These are phyloP conservation scores for Neodiprion lecontei DNA, from an alignment of 1,140 invertebrate species.

Conservation along the genomic window DNA sequence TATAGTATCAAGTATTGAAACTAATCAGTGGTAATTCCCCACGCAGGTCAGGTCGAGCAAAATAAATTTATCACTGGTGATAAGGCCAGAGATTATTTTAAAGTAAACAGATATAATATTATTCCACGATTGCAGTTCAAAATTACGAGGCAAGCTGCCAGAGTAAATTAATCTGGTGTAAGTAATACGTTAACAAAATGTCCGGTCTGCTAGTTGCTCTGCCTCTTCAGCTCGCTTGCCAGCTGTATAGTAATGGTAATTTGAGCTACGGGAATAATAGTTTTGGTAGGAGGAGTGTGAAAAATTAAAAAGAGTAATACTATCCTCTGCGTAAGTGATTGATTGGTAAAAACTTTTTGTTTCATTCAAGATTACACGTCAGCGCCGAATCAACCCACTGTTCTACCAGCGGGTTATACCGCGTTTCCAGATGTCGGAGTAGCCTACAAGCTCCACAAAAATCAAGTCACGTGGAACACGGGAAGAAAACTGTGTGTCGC, in stretches of 20 bases:
- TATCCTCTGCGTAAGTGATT: background rate
- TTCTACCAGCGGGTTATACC: background rate
- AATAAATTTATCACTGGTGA: too few species aligned
- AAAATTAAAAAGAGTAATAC: background rate
- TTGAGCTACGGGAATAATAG: background rate
- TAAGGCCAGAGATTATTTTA: too few species aligned
- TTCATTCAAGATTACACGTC: background rate
- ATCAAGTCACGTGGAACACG: background rate
- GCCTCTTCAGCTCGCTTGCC: background rate
- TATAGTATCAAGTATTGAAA: too few species aligned
- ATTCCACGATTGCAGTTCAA: too few species aligned
- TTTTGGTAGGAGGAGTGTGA: background rate
- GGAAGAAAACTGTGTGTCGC: background rate
- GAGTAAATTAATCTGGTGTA: too few species aligned
- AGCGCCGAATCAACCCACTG: background rate
- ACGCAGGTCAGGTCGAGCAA: too few species aligned
- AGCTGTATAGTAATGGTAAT: background rate
- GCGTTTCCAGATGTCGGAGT: background rate
- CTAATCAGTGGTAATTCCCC: too few species aligned
- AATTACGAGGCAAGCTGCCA: too few species aligned
- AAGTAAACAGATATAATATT: too few species aligned
- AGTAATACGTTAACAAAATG: background rate
- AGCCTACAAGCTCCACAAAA: background rate
- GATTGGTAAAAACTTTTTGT: background rate
- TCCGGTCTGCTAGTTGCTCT: background rate